These are phyloP conservation scores for Steatocranus sp. DNA, from an alignment of 2,797 vertebrate genomes.

Conservation along the genomic window DNA sequence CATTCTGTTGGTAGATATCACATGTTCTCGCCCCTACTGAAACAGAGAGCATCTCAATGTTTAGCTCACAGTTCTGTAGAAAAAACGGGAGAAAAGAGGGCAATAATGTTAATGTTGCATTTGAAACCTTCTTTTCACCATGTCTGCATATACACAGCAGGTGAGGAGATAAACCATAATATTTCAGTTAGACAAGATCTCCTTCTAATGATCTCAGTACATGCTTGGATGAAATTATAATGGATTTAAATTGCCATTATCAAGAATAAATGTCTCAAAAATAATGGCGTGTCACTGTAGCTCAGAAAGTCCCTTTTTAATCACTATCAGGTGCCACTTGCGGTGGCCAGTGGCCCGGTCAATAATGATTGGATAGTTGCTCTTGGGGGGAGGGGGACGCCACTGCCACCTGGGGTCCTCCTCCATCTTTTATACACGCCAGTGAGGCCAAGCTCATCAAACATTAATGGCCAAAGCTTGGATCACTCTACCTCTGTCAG, in stretches of 20 bases:
- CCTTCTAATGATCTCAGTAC: background rate
- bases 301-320: conserved; percentile 12
- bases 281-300: background rate
- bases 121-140: background rate
- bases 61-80: background rate
- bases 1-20: background rate
- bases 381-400: background rate
- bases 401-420: conserved; percentile 57
- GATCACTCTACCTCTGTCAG: background rate
- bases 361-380: conserved; percentile 53
- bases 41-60: background rate
- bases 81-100: background rate
- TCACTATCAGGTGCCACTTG: conserved; percentile 15
- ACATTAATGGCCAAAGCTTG: conserved; percentile 66
- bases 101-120: background rate
- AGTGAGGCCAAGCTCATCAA: conserved; percentile 60
- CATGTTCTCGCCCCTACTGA: background rate
- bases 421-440: conserved; percentile 53
- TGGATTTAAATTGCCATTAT: conserved; percentile 1
- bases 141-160: background rate
- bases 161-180: background rate
- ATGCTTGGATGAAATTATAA: background rate
- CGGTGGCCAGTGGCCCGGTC: conserved; percentile 36
- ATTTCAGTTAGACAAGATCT: background rate
- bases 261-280: conserved; percentile 5